Evolutionary conservation across 2,113 vertebrate genomes (phyloP).

Genomic region (Paradoxurus hermaphroditus): DNA sequence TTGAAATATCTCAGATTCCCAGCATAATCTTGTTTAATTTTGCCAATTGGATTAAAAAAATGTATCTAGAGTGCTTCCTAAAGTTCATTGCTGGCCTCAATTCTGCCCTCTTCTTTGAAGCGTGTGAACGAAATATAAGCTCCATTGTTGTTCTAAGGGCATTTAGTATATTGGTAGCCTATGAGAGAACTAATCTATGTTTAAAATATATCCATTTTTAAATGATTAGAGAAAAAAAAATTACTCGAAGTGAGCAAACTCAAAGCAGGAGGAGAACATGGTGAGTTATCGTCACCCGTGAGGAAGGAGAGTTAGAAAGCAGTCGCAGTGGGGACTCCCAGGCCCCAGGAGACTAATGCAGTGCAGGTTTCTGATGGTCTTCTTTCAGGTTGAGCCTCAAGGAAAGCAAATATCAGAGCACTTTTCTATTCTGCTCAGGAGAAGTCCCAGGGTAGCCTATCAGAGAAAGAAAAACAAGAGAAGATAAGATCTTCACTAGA

Average conservation of each 20-base stretch:
- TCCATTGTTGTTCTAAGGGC: neutral
- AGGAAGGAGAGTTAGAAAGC: neutral
- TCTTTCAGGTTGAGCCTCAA: neutral
- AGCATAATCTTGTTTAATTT: neutral
- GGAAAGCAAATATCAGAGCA: neutral
- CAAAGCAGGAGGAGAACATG: neutral
- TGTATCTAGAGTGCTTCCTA: neutral
- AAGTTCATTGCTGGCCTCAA: neutral
- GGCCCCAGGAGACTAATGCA: neutral
- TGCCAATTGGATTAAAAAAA: neutral
- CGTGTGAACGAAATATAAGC: neutral
- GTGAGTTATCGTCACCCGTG: neutral
- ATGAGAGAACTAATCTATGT: neutral
- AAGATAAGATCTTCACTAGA: conserved; percentile 65
- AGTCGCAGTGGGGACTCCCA: neutral
- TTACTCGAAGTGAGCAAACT: neutral
- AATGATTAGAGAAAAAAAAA: neutral
- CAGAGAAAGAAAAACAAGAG: conserved; percentile 58
- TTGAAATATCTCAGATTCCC: conserved; percentile 25
- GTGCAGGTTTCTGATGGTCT: neutral
- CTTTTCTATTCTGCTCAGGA: neutral
- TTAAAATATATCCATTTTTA: neutral
- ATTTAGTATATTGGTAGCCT: neutral
- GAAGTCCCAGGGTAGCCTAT: conserved; percentile 2
- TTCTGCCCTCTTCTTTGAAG: conserved; percentile 1